phyloP scores from a whole-genome alignment of 2,113 vertebrate species.

The Piaya cayana region DNA sequence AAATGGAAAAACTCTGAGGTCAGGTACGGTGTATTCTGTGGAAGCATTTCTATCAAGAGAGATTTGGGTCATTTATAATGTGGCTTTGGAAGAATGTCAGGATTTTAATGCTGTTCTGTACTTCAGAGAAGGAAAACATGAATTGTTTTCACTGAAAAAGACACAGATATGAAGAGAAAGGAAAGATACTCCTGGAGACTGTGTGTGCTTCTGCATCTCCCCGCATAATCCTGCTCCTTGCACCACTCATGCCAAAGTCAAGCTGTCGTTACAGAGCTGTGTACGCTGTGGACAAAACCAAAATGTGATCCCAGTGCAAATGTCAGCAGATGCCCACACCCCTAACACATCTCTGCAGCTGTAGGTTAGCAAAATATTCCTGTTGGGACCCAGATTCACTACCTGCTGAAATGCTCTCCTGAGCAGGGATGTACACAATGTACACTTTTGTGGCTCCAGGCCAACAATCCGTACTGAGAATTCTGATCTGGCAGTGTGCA shows the following conservation, averaged over 20 bases:
- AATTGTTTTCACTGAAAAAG: background rate
- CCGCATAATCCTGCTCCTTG: background rate
- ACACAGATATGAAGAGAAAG: background rate
- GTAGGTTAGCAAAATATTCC: background rate
- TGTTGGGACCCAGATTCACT: background rate
- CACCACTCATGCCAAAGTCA: background rate
- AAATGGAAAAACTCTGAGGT: conserved; percentile 46
- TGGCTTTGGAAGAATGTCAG: background rate
- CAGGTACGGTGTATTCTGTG: background rate
- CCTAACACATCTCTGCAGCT: background rate
- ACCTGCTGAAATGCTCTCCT: background rate
- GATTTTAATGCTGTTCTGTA: background rate
- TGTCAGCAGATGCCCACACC: background rate
- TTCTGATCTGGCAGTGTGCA: background rate
- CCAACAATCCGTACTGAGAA: background rate
- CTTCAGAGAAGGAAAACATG: background rate
- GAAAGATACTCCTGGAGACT: background rate
- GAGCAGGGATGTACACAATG: background rate
- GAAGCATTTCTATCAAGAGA: background rate
- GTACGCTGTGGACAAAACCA: background rate
- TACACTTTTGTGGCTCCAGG: background rate
- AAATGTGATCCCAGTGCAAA: background rate
- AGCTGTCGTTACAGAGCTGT: background rate
- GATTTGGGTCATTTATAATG: background rate
- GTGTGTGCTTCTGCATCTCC: background rate